Percentiles rank a stretch among this genome's conserved stretches.
Evolutionary conservation across 1,140 invertebrate genomes (phyloP).

Genomic region (Drosophila sproati): DNA sequence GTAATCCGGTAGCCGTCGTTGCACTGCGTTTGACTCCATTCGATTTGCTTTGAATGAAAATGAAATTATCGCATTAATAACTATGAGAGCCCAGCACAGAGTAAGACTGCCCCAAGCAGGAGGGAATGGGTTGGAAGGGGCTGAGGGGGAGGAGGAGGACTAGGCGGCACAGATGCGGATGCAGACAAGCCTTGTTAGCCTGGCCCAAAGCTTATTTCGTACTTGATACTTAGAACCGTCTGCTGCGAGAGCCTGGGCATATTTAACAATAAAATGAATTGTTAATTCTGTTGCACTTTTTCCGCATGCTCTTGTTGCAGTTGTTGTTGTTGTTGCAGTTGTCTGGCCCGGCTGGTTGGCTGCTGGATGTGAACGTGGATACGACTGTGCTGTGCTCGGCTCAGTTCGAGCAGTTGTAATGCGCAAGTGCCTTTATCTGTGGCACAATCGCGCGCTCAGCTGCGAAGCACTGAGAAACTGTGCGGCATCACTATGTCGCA

Average conservation of each 20-base stretch:
- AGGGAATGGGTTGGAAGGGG: not conserved
- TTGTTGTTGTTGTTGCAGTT: conserved; percentile 34
- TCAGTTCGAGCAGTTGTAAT: conserved; percentile 62
- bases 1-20: conserved; percentile 70
- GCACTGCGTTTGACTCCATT: conserved; percentile 49
- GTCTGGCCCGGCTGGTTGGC: conserved; percentile 18
- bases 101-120: conserved; percentile 7
- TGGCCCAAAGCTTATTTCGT: conserved; percentile 38
- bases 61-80: conserved; percentile 83
- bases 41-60: conserved; percentile 82
- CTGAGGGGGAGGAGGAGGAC: not conserved
- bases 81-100: conserved; percentile 54
- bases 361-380: conserved; percentile 21
- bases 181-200: conserved; percentile 69
- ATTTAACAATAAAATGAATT: conserved; percentile 84
- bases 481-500: conserved; percentile 12
- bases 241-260: conserved; percentile 39
- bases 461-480: conserved; percentile 25
- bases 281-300: conserved; percentile 80
- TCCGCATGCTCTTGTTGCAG: conserved; percentile 20
- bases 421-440: conserved; percentile 80
- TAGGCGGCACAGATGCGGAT: conserved; percentile 15
- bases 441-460: conserved; percentile 67
- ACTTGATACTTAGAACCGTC: conserved; percentile 37
- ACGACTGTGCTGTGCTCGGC: conserved; percentile 16